Evolutionary conservation across 1,140 invertebrate genomes (phyloP).

Genomic region (Drosophila quadrilineata): DNA sequence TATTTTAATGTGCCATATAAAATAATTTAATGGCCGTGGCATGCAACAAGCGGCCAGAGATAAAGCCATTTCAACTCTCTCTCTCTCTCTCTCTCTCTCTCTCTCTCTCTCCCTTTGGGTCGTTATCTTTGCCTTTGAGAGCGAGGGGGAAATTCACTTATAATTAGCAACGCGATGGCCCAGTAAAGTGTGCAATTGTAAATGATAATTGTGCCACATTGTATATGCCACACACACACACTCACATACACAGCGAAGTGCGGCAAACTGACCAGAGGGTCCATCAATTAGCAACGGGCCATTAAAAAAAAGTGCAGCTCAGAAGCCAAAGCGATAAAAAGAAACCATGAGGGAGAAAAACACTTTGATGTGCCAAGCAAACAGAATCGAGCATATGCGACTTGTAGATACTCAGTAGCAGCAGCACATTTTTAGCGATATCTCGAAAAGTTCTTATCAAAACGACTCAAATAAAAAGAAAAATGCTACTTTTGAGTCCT

Average conservation of each 20-base stretch:
- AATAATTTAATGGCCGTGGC: slow-evolving; percentile 67
- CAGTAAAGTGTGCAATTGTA: slow-evolving; percentile 39
- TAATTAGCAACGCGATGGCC: slow-evolving; percentile 63
- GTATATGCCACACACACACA: slow-evolving; percentile 29
- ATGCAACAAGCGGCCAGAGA: slow-evolving; percentile 45
- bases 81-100: too few relatives aligned
- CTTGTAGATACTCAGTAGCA: neutral
- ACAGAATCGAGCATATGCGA: neutral
- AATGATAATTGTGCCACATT: slow-evolving; percentile 59
- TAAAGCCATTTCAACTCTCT: slow-evolving; percentile 27
- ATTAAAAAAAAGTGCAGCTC: slow-evolving; percentile 2
- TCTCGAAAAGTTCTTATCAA: neutral
- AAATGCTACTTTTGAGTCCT: too few relatives aligned
- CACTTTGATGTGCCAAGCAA: neutral
- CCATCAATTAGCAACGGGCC: slow-evolving; percentile 16
- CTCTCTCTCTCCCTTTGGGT: too few relatives aligned
- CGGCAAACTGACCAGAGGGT: slow-evolving; percentile 31
- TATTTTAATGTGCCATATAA: slow-evolving; percentile 75
- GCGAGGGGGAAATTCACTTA: slow-evolving; percentile 16
- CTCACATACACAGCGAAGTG: too few relatives aligned
- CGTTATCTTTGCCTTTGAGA: too few relatives aligned
- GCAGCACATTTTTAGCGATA: neutral
- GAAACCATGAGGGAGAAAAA: neutral
- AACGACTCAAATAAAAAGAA: too few relatives aligned
- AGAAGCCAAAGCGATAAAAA: neutral